phyloP scores from a whole-genome alignment of 2,113 vertebrate species.

The Sylvilagus bachmani region DNA sequence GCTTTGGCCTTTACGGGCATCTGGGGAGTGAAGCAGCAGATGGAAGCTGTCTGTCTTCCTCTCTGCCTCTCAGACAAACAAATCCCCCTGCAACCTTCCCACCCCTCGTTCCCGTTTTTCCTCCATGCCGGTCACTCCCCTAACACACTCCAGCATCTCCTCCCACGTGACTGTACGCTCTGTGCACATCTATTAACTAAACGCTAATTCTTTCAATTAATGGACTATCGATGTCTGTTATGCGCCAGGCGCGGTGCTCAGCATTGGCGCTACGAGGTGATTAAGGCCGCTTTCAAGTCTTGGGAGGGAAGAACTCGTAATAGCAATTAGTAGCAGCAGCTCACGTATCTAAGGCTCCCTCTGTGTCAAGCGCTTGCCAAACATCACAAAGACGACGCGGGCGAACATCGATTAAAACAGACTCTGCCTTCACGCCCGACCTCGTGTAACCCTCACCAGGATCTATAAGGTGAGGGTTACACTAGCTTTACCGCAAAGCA shows the following conservation, averaged over 20 bases:
- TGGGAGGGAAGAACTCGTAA: not conserved
- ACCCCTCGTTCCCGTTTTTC: slow-evolving; percentile 1
- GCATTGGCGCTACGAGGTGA: slow-evolving; percentile 6
- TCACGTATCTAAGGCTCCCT: not conserved
- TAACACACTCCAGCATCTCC: not conserved
- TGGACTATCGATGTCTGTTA: slow-evolving; percentile 18
- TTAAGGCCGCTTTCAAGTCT: slow-evolving; percentile 14
- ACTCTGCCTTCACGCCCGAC: not conserved
- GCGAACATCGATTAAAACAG: slow-evolving; percentile 16
- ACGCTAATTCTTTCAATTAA: not conserved
- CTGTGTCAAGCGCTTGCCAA: slow-evolving; percentile 12
- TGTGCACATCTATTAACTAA: slow-evolving; percentile 34
- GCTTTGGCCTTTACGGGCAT: no score
- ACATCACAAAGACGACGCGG: not conserved
- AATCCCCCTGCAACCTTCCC: no score
- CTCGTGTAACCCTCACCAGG: slow-evolving; percentile 27
- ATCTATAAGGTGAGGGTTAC: not conserved
- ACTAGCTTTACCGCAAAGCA: not conserved
- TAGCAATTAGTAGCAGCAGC: not conserved
- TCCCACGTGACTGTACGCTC: slow-evolving; percentile 28
- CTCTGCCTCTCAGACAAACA: no score
- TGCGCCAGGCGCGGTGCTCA: slow-evolving; percentile 22
- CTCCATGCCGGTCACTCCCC: slow-evolving; percentile 16
- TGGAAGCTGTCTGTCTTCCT: not conserved
- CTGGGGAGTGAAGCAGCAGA: no score